A percentile compares a stretch with the other conserved stretches of the same genome.
Conservation (phyloP, 1,140 invertebrate genomes). For the Drosophila grimshawi region DNA sequence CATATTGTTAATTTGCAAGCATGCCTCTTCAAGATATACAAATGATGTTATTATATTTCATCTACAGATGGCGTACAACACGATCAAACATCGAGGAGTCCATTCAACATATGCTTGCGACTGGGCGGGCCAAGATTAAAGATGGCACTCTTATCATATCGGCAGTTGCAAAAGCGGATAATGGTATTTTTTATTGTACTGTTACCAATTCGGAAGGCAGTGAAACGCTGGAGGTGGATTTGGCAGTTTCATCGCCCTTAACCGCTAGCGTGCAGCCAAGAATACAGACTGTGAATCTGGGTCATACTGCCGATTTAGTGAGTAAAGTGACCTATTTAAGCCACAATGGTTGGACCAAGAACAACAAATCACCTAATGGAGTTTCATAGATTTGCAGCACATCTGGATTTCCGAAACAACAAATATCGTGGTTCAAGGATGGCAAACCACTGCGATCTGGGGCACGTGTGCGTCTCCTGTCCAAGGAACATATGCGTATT, state of each 20-base stretch:
- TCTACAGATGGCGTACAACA: conserved; percentile 85
- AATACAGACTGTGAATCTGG: conserved; percentile 86
- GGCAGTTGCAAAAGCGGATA: conserved; percentile 85
- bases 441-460: conserved; percentile 88
- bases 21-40: not conserved
- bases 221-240: conserved; percentile 86
- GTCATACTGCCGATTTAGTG: conserved; percentile 86
- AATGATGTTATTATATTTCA: not conserved
- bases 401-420: conserved; percentile 90
- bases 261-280: conserved; percentile 85
- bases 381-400: conserved; percentile 87
- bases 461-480: conserved; percentile 85
- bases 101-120: conserved; percentile 84
- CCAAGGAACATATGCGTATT: conserved; percentile 87
- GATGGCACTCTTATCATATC: conserved; percentile 86
- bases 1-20: not conserved
- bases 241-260: conserved; percentile 85
- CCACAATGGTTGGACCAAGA: not conserved
- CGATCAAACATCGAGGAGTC: conserved; percentile 85
- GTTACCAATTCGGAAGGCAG: conserved; percentile 86
- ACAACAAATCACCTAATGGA: conserved; percentile 39
- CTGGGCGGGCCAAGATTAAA: conserved; percentile 85
- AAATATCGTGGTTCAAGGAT: conserved; percentile 90
- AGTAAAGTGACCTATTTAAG: conserved; percentile 68
- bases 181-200: conserved; percentile 86